These are phyloP conservation scores for Argyrosomus regius DNA, from an alignment of 2,797 vertebrate genomes.

Conservation along the genomic window DNA sequence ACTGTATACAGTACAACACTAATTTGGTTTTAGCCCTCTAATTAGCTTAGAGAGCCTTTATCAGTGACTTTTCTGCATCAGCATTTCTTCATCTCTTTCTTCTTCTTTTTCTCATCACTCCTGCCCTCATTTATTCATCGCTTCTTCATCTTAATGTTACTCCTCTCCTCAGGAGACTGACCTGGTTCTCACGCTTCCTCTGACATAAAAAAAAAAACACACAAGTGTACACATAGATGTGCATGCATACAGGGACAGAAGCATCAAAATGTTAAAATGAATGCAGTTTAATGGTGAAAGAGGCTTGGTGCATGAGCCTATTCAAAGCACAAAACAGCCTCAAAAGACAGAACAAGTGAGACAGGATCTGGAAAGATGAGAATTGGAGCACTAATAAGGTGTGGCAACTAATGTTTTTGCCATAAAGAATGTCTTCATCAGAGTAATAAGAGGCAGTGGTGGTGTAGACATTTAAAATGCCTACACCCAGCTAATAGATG, in stretches of 20 bases:
- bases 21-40: conserved; percentile 51
- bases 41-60: conserved; percentile 62
- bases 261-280: conserved; percentile 11
- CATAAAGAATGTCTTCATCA: not conserved
- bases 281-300: not conserved
- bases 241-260: not conserved
- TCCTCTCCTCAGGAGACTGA: conserved; percentile 55
- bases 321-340: not conserved
- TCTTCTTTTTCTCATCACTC: conserved; percentile 49
- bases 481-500: too few species aligned
- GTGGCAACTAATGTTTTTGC: not conserved
- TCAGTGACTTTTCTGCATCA: conserved; percentile 62
- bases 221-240: not conserved
- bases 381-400: not conserved
- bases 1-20: conserved; percentile 31
- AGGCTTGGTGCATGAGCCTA: not conserved
- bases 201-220: conserved; percentile 48
- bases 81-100: conserved; percentile 64
- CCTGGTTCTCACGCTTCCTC: conserved; percentile 72
- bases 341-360: not conserved
- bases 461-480: not conserved
- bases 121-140: conserved; percentile 56
- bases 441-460: not conserved
- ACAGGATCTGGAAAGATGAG: not conserved
- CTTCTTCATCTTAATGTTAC: conserved; percentile 42